Conservation (phyloP, 2,113 vertebrate species). For the Tamias sibiricus region DNA sequence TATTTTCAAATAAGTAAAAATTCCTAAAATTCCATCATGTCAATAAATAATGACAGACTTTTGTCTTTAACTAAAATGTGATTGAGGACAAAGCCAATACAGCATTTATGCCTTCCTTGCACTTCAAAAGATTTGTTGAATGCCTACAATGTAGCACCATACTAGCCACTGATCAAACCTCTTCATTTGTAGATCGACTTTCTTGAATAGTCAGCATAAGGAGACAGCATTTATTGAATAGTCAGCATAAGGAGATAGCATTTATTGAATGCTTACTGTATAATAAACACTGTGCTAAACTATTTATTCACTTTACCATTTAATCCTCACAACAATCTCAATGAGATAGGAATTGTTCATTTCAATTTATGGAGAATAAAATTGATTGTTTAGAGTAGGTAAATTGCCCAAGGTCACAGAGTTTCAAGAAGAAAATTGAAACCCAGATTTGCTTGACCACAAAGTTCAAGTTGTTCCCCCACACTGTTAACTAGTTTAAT, state of each 20-base stretch:
- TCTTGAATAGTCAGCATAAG: neutral
- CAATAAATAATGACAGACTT: neutral
- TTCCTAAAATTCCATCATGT: neutral
- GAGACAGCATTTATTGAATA: too few relatives aligned
- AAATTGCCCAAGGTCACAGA: neutral
- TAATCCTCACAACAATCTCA: neutral
- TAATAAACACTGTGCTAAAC: neutral
- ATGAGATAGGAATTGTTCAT: neutral
- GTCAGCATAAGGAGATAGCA: neutral
- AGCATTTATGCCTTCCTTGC: neutral
- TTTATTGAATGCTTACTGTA: neutral
- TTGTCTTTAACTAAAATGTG: neutral
- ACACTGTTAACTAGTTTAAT: neutral
- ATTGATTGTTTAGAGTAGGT: neutral
- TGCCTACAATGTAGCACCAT: neutral
- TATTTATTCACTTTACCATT: neutral
- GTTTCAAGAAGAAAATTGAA: slow-evolving; percentile 13
- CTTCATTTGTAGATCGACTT: neutral
- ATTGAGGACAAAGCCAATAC: neutral
- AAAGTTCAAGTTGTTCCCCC: neutral
- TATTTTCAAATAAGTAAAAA: neutral
- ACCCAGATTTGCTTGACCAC: neutral
- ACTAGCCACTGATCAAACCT: neutral
- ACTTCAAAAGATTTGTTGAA: neutral
- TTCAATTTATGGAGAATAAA: neutral